Evolutionary conservation across 2,888 invertebrate species (phyloP).

Genomic region (Trichogramma dendrolimi): DNA sequence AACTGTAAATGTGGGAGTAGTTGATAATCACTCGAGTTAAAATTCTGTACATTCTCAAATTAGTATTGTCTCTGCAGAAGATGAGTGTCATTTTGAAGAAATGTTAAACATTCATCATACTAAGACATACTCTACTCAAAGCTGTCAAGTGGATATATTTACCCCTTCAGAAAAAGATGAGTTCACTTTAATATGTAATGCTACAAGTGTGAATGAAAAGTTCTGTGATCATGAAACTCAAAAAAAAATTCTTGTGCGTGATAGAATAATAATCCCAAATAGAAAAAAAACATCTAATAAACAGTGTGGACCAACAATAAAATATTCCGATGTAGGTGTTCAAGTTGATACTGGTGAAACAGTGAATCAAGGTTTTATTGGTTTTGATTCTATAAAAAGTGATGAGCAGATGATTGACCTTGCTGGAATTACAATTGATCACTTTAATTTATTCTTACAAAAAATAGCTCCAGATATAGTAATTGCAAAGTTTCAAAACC

Average conservation of each 20-base stretch:
- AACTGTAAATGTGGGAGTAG: too few species aligned
- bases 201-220: slow-evolving; percentile 9
- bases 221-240: slow-evolving; percentile 24
- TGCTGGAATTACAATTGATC: slow-evolving; percentile 23
- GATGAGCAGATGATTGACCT: slow-evolving; percentile 25
- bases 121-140: slow-evolving; percentile 12
- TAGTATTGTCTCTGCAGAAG: too few species aligned
- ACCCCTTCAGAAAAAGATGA: too few species aligned
- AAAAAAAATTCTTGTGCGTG: slow-evolving; percentile 14
- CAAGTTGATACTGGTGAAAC: slow-evolving; percentile 1
- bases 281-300: slow-evolving; percentile 11
- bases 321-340: slow-evolving; percentile 18
- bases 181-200: too few species aligned
- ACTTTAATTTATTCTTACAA: slow-evolving; percentile 25
- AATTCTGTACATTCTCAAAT: too few species aligned
- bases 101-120: too few species aligned
- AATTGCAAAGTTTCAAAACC: slow-evolving; percentile 24
- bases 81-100: too few species aligned
- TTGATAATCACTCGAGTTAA: too few species aligned
- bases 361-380: slow-evolving; percentile 22
- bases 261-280: background rate
- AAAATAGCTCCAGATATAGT: slow-evolving; percentile 14
- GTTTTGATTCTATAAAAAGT: slow-evolving; percentile 25
- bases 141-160: slow-evolving; percentile 22
- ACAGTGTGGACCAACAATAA: slow-evolving; percentile 11